Evolutionary conservation across 2,797 vertebrate species (phyloP).

Genomic region (Cephalopachus bancanus): DNA sequence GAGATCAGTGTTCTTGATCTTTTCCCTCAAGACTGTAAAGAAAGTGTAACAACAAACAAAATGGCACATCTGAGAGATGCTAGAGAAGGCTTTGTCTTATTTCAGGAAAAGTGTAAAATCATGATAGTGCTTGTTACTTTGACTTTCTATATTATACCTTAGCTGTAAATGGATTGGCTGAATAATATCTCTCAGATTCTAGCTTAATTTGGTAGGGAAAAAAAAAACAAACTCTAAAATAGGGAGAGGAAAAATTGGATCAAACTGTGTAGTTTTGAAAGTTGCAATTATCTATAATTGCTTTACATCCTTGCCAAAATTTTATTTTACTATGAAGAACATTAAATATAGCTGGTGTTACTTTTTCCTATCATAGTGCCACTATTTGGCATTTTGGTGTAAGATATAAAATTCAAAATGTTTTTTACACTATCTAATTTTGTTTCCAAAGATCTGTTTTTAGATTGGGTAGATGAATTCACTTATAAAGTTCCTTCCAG

Average conservation of each 20-base stretch:
- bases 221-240: constrained; percentile 32
- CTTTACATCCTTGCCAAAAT: constrained; percentile 27
- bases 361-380: constrained; percentile 47
- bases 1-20: neutral
- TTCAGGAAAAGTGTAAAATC: neutral
- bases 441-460: constrained; percentile 66
- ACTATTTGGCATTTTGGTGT: constrained; percentile 46
- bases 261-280: constrained; percentile 50
- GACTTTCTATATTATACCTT: neutral
- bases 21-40: neutral
- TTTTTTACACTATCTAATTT: constrained; percentile 76
- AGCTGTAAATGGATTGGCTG: neutral
- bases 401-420: constrained; percentile 39
- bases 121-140: neutral
- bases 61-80: neutral
- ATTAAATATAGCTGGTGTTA: constrained; percentile 51
- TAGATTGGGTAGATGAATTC: constrained; percentile 56
- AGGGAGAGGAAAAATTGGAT: constrained; percentile 2
- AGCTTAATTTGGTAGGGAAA: neutral
- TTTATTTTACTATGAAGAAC: constrained; percentile 17
- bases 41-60: neutral
- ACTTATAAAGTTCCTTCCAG: constrained; percentile 1
- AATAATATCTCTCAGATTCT: neutral
- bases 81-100: neutral
- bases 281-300: constrained; percentile 38